Conservation (phyloP, 2,113 vertebrate genomes). For the Microtus pennsylvanicus region DNA sequence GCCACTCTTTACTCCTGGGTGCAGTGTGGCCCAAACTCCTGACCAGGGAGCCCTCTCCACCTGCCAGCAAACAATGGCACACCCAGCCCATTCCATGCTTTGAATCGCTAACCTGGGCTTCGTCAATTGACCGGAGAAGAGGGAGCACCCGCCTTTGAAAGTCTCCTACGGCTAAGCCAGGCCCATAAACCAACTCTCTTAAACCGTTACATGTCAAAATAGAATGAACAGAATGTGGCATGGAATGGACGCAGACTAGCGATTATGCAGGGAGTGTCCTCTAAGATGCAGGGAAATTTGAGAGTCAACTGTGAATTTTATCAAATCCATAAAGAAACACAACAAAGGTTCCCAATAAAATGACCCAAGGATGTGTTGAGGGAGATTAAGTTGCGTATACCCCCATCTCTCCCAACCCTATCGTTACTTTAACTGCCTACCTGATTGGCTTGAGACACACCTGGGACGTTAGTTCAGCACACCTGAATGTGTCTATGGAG, state of each 20-base stretch:
- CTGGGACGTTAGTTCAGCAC: not conserved
- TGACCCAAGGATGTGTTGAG: not conserved
- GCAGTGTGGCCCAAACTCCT: not conserved
- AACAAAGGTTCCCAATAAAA: not conserved
- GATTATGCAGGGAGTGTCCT: too few species aligned
- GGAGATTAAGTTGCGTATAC: not conserved
- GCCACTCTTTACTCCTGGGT: not conserved
- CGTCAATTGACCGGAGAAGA: not conserved
- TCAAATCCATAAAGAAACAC: not conserved
- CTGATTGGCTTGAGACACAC: not conserved
- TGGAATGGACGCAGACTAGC: too few species aligned
- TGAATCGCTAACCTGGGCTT: too few species aligned
- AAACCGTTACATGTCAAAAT: too few species aligned
- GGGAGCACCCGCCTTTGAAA: not conserved
- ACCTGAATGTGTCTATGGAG: too few species aligned
- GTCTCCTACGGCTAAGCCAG: too few species aligned
- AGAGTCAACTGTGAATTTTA: conserved; percentile 8
- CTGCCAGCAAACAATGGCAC: not conserved
- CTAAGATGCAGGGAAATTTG: too few species aligned
- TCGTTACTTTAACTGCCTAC: not conserved
- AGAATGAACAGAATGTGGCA: too few species aligned
- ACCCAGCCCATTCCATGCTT: not conserved
- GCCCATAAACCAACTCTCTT: too few species aligned
- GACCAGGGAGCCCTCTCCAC: not conserved
- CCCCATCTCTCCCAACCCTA: not conserved